Conservation (phyloP, 2,797 vertebrate species). For the Lithobates pipiens region DNA sequence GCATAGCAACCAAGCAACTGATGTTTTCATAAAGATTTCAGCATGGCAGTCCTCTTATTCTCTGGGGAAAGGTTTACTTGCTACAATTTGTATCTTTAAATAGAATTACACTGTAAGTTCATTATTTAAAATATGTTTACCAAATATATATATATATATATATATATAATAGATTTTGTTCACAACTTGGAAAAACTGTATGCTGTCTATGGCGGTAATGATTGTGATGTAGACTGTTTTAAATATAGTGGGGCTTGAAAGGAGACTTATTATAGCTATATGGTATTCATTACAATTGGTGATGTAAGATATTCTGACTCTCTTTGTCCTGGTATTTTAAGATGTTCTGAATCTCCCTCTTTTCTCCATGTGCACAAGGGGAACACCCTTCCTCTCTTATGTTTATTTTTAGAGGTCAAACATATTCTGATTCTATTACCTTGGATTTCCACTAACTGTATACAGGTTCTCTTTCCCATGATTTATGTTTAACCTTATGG, state of each 20-base stretch:
- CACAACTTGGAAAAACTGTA: not conserved
- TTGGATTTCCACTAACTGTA: conserved; percentile 14
- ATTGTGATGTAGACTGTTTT: not conserved
- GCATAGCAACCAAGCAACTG: no score
- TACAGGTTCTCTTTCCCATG: not conserved
- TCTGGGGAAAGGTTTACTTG: no score
- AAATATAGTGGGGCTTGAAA: not conserved
- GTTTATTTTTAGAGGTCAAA: conserved; percentile 32
- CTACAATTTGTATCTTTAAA: no score
- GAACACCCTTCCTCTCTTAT: conserved; percentile 24
- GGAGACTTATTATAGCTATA: conserved; percentile 6
- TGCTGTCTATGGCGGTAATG: not conserved
- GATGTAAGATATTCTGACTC: conserved; percentile 3
- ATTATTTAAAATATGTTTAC: no score
- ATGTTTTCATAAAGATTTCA: no score
- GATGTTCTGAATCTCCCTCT: conserved; percentile 9
- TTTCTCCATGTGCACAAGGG: conserved; percentile 11
- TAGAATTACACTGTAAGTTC: no score
- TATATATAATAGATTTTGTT: no score
- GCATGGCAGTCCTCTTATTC: no score
- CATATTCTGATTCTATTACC: conserved; percentile 6
- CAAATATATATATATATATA: no score
- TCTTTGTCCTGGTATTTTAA: conserved; percentile 12
- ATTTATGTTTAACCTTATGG: no score
- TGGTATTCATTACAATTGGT: conserved; percentile 20